Evolutionary conservation across 2,888 invertebrate species (phyloP).

Genomic region (Andrena bicolor): DNA sequence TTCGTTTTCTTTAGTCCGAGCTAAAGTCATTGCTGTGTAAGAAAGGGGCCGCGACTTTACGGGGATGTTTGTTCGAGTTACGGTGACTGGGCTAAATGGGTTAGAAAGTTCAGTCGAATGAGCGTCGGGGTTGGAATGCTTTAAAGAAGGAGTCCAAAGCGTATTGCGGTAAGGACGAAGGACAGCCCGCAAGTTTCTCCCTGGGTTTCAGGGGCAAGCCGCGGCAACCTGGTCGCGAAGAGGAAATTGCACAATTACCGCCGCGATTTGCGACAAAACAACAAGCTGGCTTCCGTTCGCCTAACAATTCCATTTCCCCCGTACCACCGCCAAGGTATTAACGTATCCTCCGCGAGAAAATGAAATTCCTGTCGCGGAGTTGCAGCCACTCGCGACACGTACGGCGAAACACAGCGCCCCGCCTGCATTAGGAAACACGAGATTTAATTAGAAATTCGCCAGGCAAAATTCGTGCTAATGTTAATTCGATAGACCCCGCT

Average conservation of each 20-base stretch:
- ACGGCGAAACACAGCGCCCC: background rate
- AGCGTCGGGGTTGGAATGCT: constrained; percentile 1
- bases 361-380: constrained; percentile 7
- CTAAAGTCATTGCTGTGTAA: no score
- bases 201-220: background rate
- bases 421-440: background rate
- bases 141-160: background rate
- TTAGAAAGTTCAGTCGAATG: background rate
- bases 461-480: background rate
- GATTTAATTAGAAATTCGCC: constrained; percentile 36
- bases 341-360: constrained; percentile 7
- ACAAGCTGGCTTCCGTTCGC: constrained; percentile 1
- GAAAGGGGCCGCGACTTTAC: background rate
- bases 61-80: background rate
- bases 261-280: background rate
- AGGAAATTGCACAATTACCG: constrained; percentile 30
- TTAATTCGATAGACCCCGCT: constrained; percentile 6
- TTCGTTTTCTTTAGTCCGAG: no score
- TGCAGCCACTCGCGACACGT: background rate
- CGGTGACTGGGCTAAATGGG: background rate
- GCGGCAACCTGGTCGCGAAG: background rate
- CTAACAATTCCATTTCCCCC: constrained; percentile 21
- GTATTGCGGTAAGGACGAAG: background rate
- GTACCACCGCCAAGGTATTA: constrained; percentile 4
- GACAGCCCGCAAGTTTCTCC: background rate